phyloP scores from a whole-genome alignment of 2,797 vertebrate genomes.

The Chaenodraco wilsoni region DNA sequence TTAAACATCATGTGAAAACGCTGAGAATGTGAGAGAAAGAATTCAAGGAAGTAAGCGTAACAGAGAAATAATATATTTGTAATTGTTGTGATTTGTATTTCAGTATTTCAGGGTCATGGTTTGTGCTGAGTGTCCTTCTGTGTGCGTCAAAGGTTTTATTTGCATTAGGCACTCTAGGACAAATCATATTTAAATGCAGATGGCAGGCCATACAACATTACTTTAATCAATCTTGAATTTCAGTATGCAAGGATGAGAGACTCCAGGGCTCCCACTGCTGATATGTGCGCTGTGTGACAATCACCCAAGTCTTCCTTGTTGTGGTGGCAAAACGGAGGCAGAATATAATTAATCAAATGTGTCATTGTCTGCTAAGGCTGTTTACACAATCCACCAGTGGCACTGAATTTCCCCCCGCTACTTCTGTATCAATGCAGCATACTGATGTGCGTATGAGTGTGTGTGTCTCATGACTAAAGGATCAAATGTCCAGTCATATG shows the following conservation, averaged over 20 bases:
- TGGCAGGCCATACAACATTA: constrained; percentile 36
- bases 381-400: constrained; percentile 59
- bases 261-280: constrained; percentile 11
- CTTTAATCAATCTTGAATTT: constrained; percentile 41
- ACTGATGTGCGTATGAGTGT: constrained; percentile 21
- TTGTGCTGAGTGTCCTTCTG: constrained; percentile 5
- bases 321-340: constrained; percentile 37
- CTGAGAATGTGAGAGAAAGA: background rate
- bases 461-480: background rate
- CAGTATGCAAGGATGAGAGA: constrained; percentile 11
- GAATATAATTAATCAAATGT: constrained; percentile 69
- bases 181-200: constrained; percentile 32
- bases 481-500: background rate
- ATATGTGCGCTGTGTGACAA: constrained; percentile 39
- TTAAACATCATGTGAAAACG: no score
- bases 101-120: background rate
- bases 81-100: constrained; percentile 9
- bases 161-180: constrained; percentile 6
- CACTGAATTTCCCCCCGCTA: constrained; percentile 47
- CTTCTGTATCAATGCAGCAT: constrained; percentile 30
- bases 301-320: constrained; percentile 16
- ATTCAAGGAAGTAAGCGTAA: background rate
- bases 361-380: constrained; percentile 58
- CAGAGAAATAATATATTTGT: background rate
- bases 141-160: constrained; percentile 19